Conservation (phyloP, 2,888 invertebrate genomes). For the Drosophila greeni region DNA sequence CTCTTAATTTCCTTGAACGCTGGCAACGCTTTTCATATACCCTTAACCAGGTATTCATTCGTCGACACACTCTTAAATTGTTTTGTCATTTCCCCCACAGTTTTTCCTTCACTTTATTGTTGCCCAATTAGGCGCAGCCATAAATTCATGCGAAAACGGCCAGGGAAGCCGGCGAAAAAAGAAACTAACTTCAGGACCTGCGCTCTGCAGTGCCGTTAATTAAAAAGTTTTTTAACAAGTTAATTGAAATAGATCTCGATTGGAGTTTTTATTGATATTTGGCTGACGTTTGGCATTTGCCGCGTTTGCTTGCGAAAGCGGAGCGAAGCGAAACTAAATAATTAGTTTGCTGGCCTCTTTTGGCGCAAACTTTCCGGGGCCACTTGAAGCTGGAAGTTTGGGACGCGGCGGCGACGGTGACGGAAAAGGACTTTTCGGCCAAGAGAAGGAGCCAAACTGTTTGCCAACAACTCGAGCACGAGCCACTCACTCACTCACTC, state of each 20-base stretch:
- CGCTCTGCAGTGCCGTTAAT: conserved; percentile 66
- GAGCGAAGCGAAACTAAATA: conserved; percentile 69
- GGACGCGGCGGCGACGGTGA: conserved; percentile 6
- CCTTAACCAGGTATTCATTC: neutral
- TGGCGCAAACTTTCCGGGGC: conserved; percentile 63
- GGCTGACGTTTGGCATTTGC: conserved; percentile 66
- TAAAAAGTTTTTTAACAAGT: conserved; percentile 73
- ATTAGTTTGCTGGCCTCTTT: conserved; percentile 72
- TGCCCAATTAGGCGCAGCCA: conserved; percentile 70
- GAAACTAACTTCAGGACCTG: conserved; percentile 15
- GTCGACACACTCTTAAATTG: neutral
- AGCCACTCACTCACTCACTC: conserved; percentile 46
- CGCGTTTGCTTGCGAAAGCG: conserved; percentile 31
- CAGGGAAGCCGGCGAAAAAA: conserved; percentile 38
- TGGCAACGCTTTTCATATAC: neutral
- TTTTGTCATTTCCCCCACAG: conserved; percentile 7
- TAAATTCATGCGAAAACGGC: conserved; percentile 54
- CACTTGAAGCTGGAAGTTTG: conserved; percentile 69
- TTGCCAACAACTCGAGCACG: conserved; percentile 67
- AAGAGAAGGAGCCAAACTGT: conserved; percentile 63
- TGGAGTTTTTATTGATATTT: conserved; percentile 73
- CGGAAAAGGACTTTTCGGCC: conserved; percentile 17
- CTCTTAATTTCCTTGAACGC: too few relatives aligned
- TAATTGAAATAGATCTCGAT: conserved; percentile 73
- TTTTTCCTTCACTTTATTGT: conserved; percentile 20